Base-by-base conservation (phyloP, 2,888 invertebrate genomes). In the Hydroisotoma schaefferi region DNA sequence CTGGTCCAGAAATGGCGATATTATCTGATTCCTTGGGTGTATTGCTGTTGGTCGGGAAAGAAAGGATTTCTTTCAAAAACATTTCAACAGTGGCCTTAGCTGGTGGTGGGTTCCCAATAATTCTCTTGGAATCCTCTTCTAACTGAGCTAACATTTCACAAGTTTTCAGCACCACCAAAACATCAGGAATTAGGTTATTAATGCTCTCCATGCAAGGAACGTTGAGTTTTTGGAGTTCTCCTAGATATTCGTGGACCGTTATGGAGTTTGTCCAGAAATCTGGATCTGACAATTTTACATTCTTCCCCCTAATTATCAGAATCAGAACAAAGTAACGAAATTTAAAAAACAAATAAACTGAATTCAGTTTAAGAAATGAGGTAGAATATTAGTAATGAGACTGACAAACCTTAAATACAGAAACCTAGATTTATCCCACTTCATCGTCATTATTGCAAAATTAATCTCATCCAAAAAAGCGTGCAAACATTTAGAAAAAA, bases 261-360 rank as follows among this genome's bases (percentile, higher is more conserved):
- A 69, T 63, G 8, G 58, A 60, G 2, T 54, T 55, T 1, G 52
- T 44, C 69, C 69, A 69, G 37, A 69, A 69, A 38, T 59, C 55
- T 1, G 56, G 37, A 49, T 69, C 69, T 22, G 54, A 47, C 15
- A 65, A 15, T 23, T 54, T 51, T 12, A 55, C n/a, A 25, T 53
- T 55, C 26, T 55, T 61, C 25, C 10, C 43, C 27, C 28, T 25
- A 33, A 55, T 22, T n/a, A n/a, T n/a, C n/a, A n/a, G n/a, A n/a
- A n/a, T n/a, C n/a, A n/a, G n/a, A n/a, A n/a, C n/a, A n/a, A n/a
- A n/a, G n/a, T n/a, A n/a, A n/a, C n/a, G n/a, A 27, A 46, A 49
- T 25, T 28, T 6, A 59, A 43, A n/a, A 37, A 26, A 51, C 25
- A 25, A 22, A 57, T 20, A 15, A 49, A 43, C 43, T 10, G 10